Evolutionary conservation across 1,140 invertebrate genomes (phyloP).

Genomic region (Tribolium castaneum): DNA sequence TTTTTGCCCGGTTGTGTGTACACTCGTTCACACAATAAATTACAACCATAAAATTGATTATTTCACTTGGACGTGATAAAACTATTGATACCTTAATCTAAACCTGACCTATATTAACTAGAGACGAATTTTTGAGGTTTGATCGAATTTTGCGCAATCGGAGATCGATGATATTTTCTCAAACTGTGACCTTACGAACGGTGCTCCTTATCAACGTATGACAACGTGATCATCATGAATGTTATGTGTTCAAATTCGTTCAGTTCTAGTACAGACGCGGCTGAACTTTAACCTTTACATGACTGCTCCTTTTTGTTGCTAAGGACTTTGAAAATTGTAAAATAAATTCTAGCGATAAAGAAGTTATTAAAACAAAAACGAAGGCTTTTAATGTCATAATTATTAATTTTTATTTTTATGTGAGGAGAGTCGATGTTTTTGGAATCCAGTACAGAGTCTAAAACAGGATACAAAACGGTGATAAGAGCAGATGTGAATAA

Average conservation of each 20-base stretch:
- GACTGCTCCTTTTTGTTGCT: conserved; percentile 13
- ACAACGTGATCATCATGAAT: conserved; percentile 25
- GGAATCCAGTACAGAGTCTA: neutral
- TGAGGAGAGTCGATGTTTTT: neutral
- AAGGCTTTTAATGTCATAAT: neutral
- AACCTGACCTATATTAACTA: conserved; percentile 16
- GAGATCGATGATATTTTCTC: neutral
- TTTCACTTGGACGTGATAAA: neutral
- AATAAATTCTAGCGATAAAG: neutral
- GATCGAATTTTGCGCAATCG: neutral
- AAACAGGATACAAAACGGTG: neutral
- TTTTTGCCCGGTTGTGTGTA: neutral
- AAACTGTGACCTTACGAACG: neutral
- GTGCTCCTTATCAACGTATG: conserved; percentile 1
- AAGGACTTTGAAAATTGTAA: neutral
- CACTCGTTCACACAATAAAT: neutral
- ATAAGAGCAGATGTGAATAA: neutral
- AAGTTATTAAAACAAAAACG: neutral
- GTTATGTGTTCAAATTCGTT: conserved; percentile 17
- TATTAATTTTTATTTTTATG: neutral
- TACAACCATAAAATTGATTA: conserved; percentile 13
- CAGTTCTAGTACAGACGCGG: conserved; percentile 1
- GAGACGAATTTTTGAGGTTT: neutral
- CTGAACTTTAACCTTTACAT: conserved; percentile 18
- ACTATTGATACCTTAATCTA: conserved; percentile 23